Evolutionary conservation across 2,888 invertebrate species (phyloP), one percentile per base, ranked within the genome.

Genomic region (Agrilus mali): DNA sequence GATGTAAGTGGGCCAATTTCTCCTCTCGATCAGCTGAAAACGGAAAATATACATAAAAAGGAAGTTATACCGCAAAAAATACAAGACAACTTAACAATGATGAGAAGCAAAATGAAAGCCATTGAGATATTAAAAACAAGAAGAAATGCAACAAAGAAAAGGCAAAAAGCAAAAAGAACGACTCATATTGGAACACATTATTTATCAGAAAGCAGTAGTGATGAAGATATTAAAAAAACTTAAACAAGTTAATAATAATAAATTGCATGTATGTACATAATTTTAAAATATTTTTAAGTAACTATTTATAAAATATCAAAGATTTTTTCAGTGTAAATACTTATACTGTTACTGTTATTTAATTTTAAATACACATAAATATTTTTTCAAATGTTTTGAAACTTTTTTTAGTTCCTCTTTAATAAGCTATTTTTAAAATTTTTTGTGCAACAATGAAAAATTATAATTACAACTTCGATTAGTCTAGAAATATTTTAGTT

Each of bases 41-140:
- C 33, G 13, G 38, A 41, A 13, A 50, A 44, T 46, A 36, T 63
- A 35, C 59, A 60, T 40, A 53, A 51, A 40, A 73, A 73, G 56
- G 79, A 80, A 63, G 60, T 74, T 1, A 86, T 88, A 57, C 86
- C 85, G 1, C 87, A 88, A 59, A 74, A 78, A 50, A 80, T 83
- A 59, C 75, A 73, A 47, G 78, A 81, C 50, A 75, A 78, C 60
- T 68, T 71, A 47, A 71, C 75, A 56, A 67, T 80, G 49, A 64
- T 82, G 36, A 73, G 78, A 57, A 80, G 77, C 52, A 86, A 82
- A 66, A 65, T 82, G 55, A 78, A 79, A 61, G 87, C 88, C 1
- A 84, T 86, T 37, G 82, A 83, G 61, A 56, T 82, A 41, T 78
- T 82, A 49, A 83, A 78, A 63, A 74, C 78, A 1, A 78, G 74